Percentiles rank a stretch among this genome's conserved stretches.
phyloP scores from a whole-genome alignment of 2,888 invertebrate species.

The Piscicola geometra region DNA sequence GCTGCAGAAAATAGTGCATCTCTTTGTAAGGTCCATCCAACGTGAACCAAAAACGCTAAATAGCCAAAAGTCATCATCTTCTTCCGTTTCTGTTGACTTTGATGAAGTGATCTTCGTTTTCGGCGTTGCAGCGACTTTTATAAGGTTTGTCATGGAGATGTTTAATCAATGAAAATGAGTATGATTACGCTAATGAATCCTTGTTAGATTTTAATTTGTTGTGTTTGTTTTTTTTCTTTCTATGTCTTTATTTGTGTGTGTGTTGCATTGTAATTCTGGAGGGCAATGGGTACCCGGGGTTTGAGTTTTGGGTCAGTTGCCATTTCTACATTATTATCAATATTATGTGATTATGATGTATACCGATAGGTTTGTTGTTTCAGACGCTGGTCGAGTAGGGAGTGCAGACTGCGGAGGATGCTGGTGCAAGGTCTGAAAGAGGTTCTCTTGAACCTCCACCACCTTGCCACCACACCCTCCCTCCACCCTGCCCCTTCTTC shows the following conservation, averaged over 20 bases:
- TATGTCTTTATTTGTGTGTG: too few relatives aligned
- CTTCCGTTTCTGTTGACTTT: background rate
- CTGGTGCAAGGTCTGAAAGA: background rate
- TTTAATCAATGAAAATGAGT: background rate
- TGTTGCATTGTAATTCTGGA: too few relatives aligned
- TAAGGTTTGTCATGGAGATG: background rate
- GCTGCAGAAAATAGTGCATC: background rate
- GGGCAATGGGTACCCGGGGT: too few relatives aligned
- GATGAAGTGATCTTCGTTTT: slow-evolving; percentile 14
- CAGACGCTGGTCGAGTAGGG: background rate
- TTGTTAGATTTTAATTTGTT: too few relatives aligned
- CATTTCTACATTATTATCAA: too few relatives aligned
- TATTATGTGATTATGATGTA: too few relatives aligned
- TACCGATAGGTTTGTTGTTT: too few relatives aligned
- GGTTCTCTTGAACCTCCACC: background rate
- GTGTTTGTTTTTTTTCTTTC: too few relatives aligned
- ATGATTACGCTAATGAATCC: background rate
- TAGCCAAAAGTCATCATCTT: background rate
- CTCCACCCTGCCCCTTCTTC: too few relatives aligned
- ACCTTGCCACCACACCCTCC: background rate
- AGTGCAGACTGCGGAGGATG: background rate
- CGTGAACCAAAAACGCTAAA: background rate
- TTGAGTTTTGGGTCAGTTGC: too few relatives aligned
- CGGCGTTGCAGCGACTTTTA: background rate
- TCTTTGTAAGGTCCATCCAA: background rate